Percentiles rank a stretch among this genome's conserved stretches.
Evolutionary conservation across 37 sponge, comb jelly and placozoan species (phyloP).

Genomic region (Spongilla lacustris): DNA sequence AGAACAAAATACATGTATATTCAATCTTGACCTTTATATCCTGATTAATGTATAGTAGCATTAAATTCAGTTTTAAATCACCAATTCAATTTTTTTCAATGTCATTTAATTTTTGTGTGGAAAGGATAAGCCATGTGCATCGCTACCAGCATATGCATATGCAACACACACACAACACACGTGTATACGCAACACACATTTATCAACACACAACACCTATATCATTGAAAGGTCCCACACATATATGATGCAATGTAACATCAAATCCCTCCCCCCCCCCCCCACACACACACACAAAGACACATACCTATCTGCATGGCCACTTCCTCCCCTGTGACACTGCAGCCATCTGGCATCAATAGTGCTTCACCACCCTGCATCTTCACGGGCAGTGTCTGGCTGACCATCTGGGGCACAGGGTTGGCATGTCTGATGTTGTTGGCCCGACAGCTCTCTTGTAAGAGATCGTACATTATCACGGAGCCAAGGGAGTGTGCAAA

Average conservation of each 20-base stretch:
- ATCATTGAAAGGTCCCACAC: too few species aligned
- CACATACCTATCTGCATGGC: not conserved
- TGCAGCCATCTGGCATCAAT: not conserved
- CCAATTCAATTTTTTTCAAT: too few species aligned
- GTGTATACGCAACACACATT: too few species aligned
- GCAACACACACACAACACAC: too few species aligned
- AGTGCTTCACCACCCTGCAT: not conserved
- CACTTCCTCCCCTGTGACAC: not conserved
- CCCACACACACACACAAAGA: not conserved
- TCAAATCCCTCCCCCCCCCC: not conserved
- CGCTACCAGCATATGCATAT: too few species aligned
- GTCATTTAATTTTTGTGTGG: too few species aligned
- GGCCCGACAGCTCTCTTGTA: slow-evolving; percentile 32
- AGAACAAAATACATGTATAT: too few species aligned
- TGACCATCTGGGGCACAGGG: not conserved
- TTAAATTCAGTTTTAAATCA: too few species aligned
- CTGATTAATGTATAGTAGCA: too few species aligned
- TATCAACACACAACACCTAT: too few species aligned
- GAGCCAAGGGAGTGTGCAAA: slow-evolving; percentile 92
- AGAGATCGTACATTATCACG: slow-evolving; percentile 84
- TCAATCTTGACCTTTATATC: too few species aligned
- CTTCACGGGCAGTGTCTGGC: not conserved
- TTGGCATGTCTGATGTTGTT: slow-evolving; percentile 3
- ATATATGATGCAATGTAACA: not conserved
- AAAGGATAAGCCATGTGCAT: too few species aligned